Conservation (phyloP, 2,113 vertebrate species). For the Axis porcinus region DNA sequence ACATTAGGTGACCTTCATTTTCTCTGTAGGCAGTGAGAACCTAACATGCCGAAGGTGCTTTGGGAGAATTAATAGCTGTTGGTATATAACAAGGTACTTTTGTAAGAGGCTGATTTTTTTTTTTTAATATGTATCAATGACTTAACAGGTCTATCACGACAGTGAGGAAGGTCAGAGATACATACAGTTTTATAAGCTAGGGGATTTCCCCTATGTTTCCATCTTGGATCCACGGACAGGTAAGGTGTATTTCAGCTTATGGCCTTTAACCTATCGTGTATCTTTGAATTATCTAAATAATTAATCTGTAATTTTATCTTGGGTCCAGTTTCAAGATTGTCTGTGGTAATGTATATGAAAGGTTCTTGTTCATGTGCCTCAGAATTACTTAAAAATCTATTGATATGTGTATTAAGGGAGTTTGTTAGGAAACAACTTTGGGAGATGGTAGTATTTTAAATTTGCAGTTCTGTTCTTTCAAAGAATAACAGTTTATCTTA, state of each 20-base stretch:
- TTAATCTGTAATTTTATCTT: slow-evolving; percentile 4
- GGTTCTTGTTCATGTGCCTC: neutral
- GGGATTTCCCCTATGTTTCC: slow-evolving; percentile 98
- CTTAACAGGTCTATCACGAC: slow-evolving; percentile 95
- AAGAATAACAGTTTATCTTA: neutral
- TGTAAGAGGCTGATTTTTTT: slow-evolving; percentile 5
- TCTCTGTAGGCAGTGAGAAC: neutral
- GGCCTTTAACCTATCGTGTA: neutral
- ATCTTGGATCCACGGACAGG: slow-evolving; percentile 98
- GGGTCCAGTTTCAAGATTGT: slow-evolving; percentile 22
- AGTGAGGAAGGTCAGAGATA: slow-evolving; percentile 99
- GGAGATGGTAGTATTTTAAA: neutral
- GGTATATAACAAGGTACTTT: neutral
- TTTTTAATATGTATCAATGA: neutral
- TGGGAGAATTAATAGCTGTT: slow-evolving; percentile 22
- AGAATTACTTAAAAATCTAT: slow-evolving; percentile 5
- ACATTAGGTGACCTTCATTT: neutral
- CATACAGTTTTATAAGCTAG: slow-evolving; percentile 98
- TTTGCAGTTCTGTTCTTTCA: slow-evolving; percentile 13
- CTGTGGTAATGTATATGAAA: neutral
- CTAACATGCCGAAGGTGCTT: neutral
- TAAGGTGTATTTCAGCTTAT: slow-evolving; percentile 63
- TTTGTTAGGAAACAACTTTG: neutral
- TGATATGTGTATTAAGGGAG: neutral
- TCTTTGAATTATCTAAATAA: slow-evolving; percentile 23